These are phyloP conservation scores for Urocolius indicus DNA, from an alignment of 2,113 vertebrate genomes.

Conservation along the genomic window DNA sequence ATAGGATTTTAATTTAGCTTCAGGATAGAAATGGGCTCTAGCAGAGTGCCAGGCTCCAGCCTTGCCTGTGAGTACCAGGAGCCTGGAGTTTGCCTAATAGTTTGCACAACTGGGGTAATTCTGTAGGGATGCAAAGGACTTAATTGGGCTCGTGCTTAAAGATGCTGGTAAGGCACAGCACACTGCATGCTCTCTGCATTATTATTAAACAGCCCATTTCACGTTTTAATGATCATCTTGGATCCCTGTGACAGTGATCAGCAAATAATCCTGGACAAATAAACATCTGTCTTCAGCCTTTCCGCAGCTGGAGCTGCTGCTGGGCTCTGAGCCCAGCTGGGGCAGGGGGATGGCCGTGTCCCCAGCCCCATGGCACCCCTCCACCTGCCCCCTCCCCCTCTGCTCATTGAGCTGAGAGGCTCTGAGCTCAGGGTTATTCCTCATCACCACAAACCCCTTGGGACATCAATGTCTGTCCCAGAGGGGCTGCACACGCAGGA, in stretches of 20 bases:
- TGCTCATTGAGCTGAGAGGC: fast-evolving
- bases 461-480: neutral
- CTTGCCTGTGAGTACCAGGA: neutral
- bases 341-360: fast-evolving
- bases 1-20: conserved; percentile 70
- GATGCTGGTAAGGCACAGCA: conserved; percentile 34
- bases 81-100: conserved; percentile 62
- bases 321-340: fast-evolving
- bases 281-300: neutral
- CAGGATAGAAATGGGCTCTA: conserved; percentile 56
- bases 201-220: conserved; percentile 72
- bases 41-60: conserved; percentile 39
- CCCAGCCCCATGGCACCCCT: neutral
- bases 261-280: conserved; percentile 49
- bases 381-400: neutral
- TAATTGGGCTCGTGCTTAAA: conserved; percentile 69
- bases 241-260: conserved; percentile 2
- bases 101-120: conserved; percentile 51
- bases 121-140: conserved; percentile 37
- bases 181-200: conserved; percentile 19
- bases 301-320: neutral
- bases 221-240: conserved; percentile 64
- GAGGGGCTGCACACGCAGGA: neutral
- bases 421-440: neutral
- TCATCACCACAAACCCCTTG: neutral